Percentiles rank a stretch among this genome's conserved stretches.
Conservation (phyloP, 2,888 invertebrate species). For the Chrysolina haemoptera region DNA sequence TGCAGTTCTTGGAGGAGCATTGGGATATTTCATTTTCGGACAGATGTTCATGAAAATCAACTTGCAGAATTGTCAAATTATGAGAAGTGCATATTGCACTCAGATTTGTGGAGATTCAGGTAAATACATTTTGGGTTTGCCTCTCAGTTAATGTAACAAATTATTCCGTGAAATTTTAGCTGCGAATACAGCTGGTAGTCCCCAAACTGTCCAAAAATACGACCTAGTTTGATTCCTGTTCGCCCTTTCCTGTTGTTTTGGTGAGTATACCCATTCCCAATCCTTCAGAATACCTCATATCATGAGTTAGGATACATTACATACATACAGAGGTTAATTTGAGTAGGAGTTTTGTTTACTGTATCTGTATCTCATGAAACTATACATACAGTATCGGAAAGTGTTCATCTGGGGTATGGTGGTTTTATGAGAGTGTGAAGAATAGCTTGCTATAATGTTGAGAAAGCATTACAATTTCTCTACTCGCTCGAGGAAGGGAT, state of each 20-base stretch:
- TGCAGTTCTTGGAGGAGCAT: constrained; percentile 76
- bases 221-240: constrained; percentile 43
- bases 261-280: constrained; percentile 22
- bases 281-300: not conserved
- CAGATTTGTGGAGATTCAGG: constrained; percentile 70
- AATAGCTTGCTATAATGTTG: no score
- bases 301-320: no score
- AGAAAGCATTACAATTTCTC: no score
- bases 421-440: no score
- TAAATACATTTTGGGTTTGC: constrained; percentile 55
- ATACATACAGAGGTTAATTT: no score
- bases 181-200: constrained; percentile 46
- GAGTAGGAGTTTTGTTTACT: no score
- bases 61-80: constrained; percentile 70
- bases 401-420: no score
- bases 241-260: constrained; percentile 21
- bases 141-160: not conserved
- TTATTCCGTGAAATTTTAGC: constrained; percentile 45
- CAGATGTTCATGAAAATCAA: constrained; percentile 72
- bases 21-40: constrained; percentile 75
- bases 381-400: no score
- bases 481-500: no score
- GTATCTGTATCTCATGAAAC: no score
- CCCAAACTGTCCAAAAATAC: constrained; percentile 54
- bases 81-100: constrained; percentile 69